Evolutionary conservation across 2,888 invertebrate genomes (phyloP), one percentile per base, ranked within the genome.

Genomic region (Lapara coniferarum): DNA sequence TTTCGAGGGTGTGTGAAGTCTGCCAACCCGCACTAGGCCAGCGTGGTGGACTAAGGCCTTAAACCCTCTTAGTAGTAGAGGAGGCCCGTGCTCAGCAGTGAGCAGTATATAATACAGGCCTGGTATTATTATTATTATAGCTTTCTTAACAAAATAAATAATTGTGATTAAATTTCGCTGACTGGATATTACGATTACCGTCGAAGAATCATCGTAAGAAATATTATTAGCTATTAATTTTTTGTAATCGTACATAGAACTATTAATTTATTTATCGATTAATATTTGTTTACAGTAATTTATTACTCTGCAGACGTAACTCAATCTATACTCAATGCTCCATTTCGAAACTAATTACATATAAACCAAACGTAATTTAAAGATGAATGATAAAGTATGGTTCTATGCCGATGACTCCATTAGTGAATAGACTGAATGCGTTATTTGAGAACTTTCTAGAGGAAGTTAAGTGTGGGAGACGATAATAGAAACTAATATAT

Each of bases 401-500:
- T 63, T 63, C 25, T 63, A 19, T 63, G 63, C 63, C 49, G 49
- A 63, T 49, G 63, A 46, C 25, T 63, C 63, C 8, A 13, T 57
- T 63, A 14, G 6, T 14, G 19, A 46, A 55, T 19, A 49, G 46
- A 46, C 49, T 84, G 80, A 30, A 53, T 69, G 53, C 8, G 53
- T 37, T 69, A 44, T 88, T 90, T 88, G 83, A 72, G 76, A 81
- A 86, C 90, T 92, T 92, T 92, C 91, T 90, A 86, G 82, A 85
- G 86, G 87, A 89, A 89, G 85, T 74, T 79, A 79, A 74, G 82
- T 82, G 78, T 74, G 79, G 69, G 80, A 74, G 78, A 78, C 76
- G 75, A 78, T 83, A 80, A 84, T 83, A 83, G 82, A 86, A 86
- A 90, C 86, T 91, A 91, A 92, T 86, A 89, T 73, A 74, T 77